Evolutionary conservation across 1,140 invertebrate species (phyloP).

Genomic region (Sycophila sp.): DNA sequence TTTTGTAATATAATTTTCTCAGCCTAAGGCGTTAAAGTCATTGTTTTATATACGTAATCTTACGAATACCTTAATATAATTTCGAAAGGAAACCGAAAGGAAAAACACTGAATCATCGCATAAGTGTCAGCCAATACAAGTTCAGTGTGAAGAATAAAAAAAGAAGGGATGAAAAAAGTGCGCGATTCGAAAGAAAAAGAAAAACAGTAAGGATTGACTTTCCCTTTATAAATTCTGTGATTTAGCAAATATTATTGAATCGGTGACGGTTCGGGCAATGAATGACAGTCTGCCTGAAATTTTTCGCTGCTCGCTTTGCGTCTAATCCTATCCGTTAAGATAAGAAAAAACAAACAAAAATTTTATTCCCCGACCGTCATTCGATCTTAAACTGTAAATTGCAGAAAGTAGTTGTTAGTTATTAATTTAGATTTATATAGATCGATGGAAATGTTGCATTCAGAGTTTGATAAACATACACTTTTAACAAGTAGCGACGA

Average conservation of each 20-base stretch:
- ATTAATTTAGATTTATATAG: slow-evolving; percentile 12
- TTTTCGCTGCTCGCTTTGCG: neutral
- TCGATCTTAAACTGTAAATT: slow-evolving; percentile 18
- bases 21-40: neutral
- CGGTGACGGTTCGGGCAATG: neutral
- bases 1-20: neutral
- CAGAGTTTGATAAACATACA: slow-evolving; percentile 3
- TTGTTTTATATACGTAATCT: neutral
- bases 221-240: slow-evolving; percentile 29
- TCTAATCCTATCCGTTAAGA: too few species aligned
- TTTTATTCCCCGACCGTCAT: neutral
- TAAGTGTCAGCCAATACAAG: too few species aligned
- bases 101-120: too few species aligned
- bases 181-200: neutral
- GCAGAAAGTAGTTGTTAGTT: slow-evolving; percentile 29
- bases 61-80: neutral
- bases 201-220: neutral
- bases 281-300: neutral
- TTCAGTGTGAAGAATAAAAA: neutral
- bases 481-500: too few species aligned
- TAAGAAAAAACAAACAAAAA: neutral
- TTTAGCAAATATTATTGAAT: slow-evolving; percentile 18
- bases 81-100: too few species aligned
- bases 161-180: neutral
- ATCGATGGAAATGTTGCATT: neutral